Conservation (phyloP, 2,113 vertebrate species). For the Gracilinanus agilis region DNA sequence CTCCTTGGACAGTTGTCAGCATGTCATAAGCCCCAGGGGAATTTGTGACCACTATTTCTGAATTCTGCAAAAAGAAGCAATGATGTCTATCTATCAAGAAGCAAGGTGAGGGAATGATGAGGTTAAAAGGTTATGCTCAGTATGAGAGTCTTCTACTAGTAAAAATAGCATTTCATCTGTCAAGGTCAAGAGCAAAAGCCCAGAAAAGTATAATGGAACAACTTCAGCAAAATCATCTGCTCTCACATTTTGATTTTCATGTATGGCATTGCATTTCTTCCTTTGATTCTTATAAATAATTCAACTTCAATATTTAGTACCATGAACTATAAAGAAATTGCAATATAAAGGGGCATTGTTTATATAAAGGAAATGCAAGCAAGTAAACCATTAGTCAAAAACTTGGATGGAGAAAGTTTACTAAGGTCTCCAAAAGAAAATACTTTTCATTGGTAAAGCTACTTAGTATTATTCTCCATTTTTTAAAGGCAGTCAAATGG, state of each 20-base stretch:
- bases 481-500: neutral
- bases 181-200: slow-evolving; percentile 37
- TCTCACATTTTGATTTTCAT: neutral
- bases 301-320: slow-evolving; percentile 36
- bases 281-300: slow-evolving; percentile 5
- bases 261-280: neutral
- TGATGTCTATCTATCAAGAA: slow-evolving; percentile 26
- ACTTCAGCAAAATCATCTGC: slow-evolving; percentile 19
- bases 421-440: slow-evolving; percentile 12
- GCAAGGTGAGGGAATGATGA: slow-evolving; percentile 30
- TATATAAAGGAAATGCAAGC: slow-evolving; percentile 43
- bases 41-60: neutral
- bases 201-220: slow-evolving; percentile 21
- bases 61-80: neutral
- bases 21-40: neutral
- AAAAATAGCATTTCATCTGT: slow-evolving; percentile 12
- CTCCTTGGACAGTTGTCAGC: neutral
- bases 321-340: slow-evolving; percentile 26
- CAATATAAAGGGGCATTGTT: neutral
- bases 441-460: slow-evolving; percentile 36
- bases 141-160: neutral
- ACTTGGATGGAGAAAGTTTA: neutral
- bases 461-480: slow-evolving; percentile 14
- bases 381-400: neutral
- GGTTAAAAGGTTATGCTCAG: neutral